Evolutionary conservation across 2,888 invertebrate species (phyloP).

Genomic region (Lochmaea crataegi): DNA sequence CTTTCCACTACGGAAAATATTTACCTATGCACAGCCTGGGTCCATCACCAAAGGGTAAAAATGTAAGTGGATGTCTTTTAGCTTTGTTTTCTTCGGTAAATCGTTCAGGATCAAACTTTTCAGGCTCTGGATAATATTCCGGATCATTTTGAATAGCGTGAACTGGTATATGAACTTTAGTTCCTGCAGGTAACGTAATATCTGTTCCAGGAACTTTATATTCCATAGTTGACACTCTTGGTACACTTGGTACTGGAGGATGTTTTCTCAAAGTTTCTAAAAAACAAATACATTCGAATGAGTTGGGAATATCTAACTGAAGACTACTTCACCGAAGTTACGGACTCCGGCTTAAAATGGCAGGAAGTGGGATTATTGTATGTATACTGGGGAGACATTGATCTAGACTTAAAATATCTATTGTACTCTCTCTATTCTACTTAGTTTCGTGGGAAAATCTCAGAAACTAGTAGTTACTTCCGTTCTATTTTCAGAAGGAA

Average conservation of each 20-base stretch:
- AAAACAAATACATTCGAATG: background rate
- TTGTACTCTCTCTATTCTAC: too few species aligned
- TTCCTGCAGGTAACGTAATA: conserved; percentile 43
- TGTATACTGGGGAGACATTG: too few species aligned
- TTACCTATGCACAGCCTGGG: conserved; percentile 38
- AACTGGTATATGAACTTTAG: conserved; percentile 47
- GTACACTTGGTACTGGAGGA: conserved; percentile 43
- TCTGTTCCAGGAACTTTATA: conserved; percentile 48
- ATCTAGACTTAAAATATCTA: too few species aligned
- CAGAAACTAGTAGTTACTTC: too few species aligned
- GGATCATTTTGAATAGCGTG: conserved; percentile 54
- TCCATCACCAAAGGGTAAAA: conserved; percentile 33
- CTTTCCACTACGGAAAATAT: background rate
- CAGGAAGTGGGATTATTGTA: too few species aligned
- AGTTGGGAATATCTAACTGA: background rate
- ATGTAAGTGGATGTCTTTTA: conserved; percentile 23
- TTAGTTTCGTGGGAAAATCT: too few species aligned
- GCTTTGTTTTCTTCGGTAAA: conserved; percentile 68
- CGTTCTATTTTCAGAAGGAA: too few species aligned
- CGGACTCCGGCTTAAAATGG: too few species aligned
- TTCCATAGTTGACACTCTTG: conserved; percentile 45
- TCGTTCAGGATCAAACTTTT: conserved; percentile 72
- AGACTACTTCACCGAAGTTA: too few species aligned
- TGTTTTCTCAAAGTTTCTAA: conserved; percentile 42
- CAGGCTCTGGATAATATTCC: conserved; percentile 67